Evolutionary conservation across 2,888 invertebrate species (phyloP).

Genomic region (Stegana nigrithorax): DNA sequence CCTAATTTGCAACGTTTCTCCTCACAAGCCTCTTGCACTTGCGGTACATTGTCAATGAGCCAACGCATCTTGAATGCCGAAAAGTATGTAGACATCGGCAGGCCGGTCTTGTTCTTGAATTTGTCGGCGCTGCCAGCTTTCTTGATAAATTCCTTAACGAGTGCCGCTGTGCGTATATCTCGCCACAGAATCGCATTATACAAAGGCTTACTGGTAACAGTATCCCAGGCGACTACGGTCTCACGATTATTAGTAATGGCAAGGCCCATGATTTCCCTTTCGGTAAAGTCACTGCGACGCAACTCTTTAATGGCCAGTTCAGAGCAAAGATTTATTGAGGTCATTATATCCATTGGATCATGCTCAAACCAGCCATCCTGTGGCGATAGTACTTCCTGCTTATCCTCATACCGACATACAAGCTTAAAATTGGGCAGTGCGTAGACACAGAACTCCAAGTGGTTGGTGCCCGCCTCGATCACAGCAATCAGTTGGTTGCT

Average conservation of each 20-base stretch:
- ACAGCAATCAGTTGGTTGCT: conserved; percentile 78
- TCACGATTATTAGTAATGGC: conserved; percentile 96
- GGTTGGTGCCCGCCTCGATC: conserved; percentile 92
- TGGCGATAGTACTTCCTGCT: conserved; percentile 81
- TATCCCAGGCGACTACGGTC: conserved; percentile 94
- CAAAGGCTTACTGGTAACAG: conserved; percentile 85
- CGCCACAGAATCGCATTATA: conserved; percentile 98
- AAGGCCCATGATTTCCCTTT: conserved; percentile 79
- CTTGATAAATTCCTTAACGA: conserved; percentile 85
- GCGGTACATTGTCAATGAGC: conserved; percentile 82
- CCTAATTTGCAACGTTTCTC: conserved; percentile 83
- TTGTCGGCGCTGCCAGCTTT: conserved; percentile 78
- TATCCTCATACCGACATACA: conserved; percentile 81
- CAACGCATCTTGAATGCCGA: conserved; percentile 88
- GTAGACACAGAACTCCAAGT: conserved; percentile 82
- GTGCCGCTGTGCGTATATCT: conserved; percentile 85
- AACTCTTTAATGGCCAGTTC: conserved; percentile 76
- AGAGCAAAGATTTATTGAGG: conserved; percentile 80
- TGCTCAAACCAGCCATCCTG: conserved; percentile 93
- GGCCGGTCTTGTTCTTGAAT: conserved; percentile 78
- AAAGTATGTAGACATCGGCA: conserved; percentile 90
- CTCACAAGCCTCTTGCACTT: conserved; percentile 78
- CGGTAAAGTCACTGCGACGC: conserved; percentile 70
- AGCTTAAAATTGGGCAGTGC: conserved; percentile 80
- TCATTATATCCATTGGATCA: conserved; percentile 84